phyloP scores from a whole-genome alignment of 2,797 vertebrate species.

The Siniperca scherzeri region DNA sequence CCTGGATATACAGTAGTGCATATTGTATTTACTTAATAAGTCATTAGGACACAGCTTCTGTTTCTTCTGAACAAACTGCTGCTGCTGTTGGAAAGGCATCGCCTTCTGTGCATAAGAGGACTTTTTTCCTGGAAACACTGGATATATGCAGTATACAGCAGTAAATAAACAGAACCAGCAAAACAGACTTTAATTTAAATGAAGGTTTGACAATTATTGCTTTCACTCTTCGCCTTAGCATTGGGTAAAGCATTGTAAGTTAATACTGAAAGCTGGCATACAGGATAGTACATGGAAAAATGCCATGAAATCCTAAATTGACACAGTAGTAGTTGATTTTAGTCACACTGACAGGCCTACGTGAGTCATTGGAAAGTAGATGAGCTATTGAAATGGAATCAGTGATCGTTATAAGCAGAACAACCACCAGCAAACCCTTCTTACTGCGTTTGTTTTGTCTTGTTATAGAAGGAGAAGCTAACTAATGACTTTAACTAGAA shows the following conservation, averaged over 20 bases:
- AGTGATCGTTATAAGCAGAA: too few relatives aligned
- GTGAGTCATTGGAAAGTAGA: too few relatives aligned
- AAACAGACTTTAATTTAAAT: background rate
- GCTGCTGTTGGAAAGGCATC: background rate
- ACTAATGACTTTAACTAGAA: background rate
- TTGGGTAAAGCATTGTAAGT: background rate
- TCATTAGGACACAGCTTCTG: background rate
- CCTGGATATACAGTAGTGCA: too few relatives aligned
- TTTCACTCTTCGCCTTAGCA: background rate
- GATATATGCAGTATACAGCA: too few relatives aligned
- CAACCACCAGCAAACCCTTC: background rate
- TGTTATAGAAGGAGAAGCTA: background rate
- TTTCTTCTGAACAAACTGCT: background rate
- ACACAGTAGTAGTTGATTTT: too few relatives aligned
- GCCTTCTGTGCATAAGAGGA: background rate
- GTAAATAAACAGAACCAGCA: background rate
- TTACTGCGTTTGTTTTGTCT: background rate
- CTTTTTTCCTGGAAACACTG: too few relatives aligned
- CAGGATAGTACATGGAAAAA: background rate
- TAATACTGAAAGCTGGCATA: background rate
- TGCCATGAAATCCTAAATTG: too few relatives aligned
- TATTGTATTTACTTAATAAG: background rate
- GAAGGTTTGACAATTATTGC: background rate
- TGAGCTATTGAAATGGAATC: too few relatives aligned
- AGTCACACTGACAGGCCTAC: too few relatives aligned